Evolutionary conservation across 2,797 vertebrate genomes (phyloP).

Genomic region (Varecia variegata): DNA sequence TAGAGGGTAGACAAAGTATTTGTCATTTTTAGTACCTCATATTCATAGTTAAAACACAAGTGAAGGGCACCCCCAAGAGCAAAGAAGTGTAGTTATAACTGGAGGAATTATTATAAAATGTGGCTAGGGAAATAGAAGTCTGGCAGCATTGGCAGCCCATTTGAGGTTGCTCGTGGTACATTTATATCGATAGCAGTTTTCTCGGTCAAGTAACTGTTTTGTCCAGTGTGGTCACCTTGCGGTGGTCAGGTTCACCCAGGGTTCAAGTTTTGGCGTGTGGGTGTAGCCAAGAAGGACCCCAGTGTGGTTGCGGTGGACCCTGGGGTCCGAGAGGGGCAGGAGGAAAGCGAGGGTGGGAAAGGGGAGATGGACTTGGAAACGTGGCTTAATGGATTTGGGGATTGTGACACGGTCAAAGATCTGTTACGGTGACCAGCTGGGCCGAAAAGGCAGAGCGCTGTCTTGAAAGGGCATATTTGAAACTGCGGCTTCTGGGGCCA

Average conservation of each 20-base stretch:
- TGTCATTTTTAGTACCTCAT: not conserved
- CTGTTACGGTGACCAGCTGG: not conserved
- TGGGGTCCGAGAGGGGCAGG: not conserved
- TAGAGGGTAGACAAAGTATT: too few species aligned
- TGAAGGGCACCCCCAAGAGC: rapidly evolving
- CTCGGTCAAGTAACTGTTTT: not conserved
- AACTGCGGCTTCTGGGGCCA: rapidly evolving
- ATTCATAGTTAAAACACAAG: not conserved
- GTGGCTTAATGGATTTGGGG: not conserved
- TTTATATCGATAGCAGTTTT: not conserved
- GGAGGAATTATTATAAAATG: not conserved
- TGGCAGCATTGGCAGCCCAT: not conserved
- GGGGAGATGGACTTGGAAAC: too few species aligned
- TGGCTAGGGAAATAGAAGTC: not conserved
- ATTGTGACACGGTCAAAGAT: too few species aligned
- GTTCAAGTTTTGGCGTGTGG: rapidly evolving
- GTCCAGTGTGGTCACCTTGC: too few species aligned
- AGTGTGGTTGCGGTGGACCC: too few species aligned
- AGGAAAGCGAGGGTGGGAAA: not conserved
- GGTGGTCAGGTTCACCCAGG: rapidly evolving
- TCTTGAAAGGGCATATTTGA: not conserved
- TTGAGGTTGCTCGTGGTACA: too few species aligned
- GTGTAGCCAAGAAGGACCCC: rapidly evolving
- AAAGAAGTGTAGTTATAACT: too few species aligned
- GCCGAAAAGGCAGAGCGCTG: not conserved